Percentiles rank a stretch among this genome's conserved stretches.
These are phyloP conservation scores for Mamestra brassicae DNA, from an alignment of 2,888 invertebrate genomes.

Conservation along the genomic window DNA sequence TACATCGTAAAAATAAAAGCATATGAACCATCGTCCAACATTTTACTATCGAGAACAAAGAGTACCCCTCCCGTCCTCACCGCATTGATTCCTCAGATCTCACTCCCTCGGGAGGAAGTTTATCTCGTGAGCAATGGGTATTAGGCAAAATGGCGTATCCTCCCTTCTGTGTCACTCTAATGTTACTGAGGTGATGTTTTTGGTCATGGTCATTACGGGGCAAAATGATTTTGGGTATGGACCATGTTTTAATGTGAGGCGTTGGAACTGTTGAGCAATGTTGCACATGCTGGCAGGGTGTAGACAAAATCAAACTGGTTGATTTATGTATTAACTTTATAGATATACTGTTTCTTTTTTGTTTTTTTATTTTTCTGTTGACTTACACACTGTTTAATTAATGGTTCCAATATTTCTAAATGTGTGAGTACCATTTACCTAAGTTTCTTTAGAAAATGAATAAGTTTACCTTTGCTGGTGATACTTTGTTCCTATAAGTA, in stretches of 20 bases:
- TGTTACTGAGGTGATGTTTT: conserved; percentile 38
- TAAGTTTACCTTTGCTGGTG: too few relatives aligned
- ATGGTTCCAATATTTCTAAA: too few relatives aligned
- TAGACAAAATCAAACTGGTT: too few relatives aligned
- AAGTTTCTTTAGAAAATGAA: too few relatives aligned
- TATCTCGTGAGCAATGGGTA: conserved; percentile 89
- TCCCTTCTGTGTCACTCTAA: conserved; percentile 64
- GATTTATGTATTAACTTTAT: too few relatives aligned
- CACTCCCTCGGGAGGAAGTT: conserved; percentile 82
- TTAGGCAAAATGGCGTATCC: conserved; percentile 88
- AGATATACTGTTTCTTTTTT: too few relatives aligned
- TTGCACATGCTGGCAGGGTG: too few relatives aligned
- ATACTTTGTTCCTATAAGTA: too few relatives aligned
- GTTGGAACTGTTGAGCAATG: background rate
- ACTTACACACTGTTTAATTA: too few relatives aligned
- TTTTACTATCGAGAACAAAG: conserved; percentile 52
- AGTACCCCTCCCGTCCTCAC: conserved; percentile 76
- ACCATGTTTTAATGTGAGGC: too few relatives aligned
- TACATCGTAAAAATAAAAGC: conserved; percentile 36
- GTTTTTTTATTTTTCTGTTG: too few relatives aligned
- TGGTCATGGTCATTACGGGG: background rate
- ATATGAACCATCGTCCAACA: background rate
- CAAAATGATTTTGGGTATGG: background rate
- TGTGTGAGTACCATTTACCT: too few relatives aligned
- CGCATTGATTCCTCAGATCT: conserved; percentile 88